Conservation (phyloP, 2,113 vertebrate genomes). For the Chrysemys picta region DNA sequence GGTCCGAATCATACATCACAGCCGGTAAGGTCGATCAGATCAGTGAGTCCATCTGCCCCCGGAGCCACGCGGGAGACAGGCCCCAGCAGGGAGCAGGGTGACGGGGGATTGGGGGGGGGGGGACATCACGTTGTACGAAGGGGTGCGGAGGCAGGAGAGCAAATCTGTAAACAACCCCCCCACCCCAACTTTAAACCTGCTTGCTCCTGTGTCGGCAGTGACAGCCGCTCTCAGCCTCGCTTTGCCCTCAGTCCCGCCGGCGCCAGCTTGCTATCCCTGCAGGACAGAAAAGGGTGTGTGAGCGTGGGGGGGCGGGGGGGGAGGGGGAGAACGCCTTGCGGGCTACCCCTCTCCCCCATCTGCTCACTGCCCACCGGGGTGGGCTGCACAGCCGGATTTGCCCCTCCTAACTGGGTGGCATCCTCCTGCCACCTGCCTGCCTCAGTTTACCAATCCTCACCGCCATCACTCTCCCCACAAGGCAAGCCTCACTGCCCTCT, state of each 20-base stretch:
- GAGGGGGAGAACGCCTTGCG: rapidly evolving
- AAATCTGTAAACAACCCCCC: neutral
- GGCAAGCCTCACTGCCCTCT: neutral
- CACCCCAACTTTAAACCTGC: neutral
- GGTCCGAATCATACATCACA: neutral
- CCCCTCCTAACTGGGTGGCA: no score
- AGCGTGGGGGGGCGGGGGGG: neutral
- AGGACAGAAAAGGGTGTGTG: neutral
- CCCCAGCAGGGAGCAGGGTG: neutral
- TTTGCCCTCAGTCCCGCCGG: neutral
- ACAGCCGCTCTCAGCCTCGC: neutral
- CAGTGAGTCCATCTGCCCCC: neutral
- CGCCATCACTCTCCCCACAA: neutral
- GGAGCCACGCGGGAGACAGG: neutral
- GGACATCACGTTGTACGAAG: neutral
- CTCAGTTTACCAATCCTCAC: neutral
- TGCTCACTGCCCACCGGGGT: no score
- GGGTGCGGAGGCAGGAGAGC: neutral
- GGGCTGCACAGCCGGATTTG: no score
- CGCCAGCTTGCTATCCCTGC: neutral
- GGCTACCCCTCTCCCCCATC: no score
- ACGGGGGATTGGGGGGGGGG: no score
- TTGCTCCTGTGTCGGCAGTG: neutral
- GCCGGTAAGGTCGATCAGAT: neutral
- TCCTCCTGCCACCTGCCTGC: no score